Conservation (phyloP, 2,113 vertebrate species). For the Origma solitaria region DNA sequence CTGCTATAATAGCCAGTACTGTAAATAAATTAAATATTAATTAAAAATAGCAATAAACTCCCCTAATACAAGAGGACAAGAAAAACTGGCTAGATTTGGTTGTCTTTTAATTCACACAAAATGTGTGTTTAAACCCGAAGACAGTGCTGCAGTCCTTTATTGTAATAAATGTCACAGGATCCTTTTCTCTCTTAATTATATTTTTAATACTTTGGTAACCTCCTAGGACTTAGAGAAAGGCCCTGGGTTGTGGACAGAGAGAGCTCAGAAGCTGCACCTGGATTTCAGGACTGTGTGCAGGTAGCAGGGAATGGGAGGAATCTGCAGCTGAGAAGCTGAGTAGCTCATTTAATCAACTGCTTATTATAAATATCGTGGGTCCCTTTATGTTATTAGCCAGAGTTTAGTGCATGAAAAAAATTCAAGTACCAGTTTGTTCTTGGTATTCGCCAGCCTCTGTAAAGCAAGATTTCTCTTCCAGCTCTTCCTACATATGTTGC, state of each 20-base stretch:
- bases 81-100: not conserved
- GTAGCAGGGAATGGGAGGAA: not conserved
- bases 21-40: not conserved
- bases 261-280: not conserved
- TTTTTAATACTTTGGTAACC: not conserved
- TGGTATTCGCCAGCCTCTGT: not conserved
- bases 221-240: not conserved
- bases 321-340: not conserved
- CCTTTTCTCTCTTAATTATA: not conserved
- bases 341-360: not conserved
- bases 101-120: not conserved
- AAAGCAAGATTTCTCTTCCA: not conserved
- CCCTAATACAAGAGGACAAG: not conserved
- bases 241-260: not conserved
- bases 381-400: not conserved
- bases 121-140: not conserved
- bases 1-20: not conserved
- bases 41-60: not conserved
- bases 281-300: not conserved
- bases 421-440: not conserved
- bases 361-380: not conserved
- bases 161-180: not conserved
- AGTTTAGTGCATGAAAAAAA: not conserved
- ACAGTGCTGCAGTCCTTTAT: not conserved
- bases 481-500: not conserved